Conservation (phyloP, 2,797 vertebrate species). For the Lepilemur septentrionalis region DNA sequence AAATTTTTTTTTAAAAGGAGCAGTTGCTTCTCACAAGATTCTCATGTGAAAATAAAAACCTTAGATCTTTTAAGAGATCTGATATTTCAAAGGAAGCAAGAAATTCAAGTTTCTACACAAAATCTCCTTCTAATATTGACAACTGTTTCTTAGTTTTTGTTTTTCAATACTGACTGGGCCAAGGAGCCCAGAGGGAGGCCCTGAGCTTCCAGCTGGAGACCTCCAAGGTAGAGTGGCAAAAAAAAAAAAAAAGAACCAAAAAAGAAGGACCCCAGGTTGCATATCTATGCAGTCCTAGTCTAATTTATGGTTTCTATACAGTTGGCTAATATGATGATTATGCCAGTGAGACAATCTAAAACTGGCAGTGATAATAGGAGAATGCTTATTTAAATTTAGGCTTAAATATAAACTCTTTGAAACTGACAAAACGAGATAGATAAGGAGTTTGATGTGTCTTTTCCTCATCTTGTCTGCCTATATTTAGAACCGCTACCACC, state of each 20-base stretch:
- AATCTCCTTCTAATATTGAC: not conserved
- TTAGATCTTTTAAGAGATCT: not conserved
- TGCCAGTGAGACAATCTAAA: not conserved
- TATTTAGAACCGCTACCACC: constrained; percentile 42
- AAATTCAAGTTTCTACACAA: not conserved
- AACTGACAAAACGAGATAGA: constrained; percentile 20
- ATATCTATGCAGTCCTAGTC: not conserved
- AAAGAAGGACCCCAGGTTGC: not conserved
- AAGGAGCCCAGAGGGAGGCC: not conserved
- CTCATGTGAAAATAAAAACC: not conserved
- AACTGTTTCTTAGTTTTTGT: not conserved
- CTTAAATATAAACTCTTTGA: constrained; percentile 31
- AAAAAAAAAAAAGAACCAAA: not conserved
- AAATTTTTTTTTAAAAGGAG: not conserved
- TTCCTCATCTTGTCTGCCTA: constrained; percentile 29
- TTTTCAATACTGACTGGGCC: not conserved
- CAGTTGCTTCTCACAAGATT: not conserved
- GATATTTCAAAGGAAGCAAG: not conserved
- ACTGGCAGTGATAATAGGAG: not conserved
- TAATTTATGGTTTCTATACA: not conserved
- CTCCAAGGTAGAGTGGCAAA: not conserved
- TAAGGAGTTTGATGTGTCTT: constrained; percentile 11
- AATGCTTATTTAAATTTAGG: constrained; percentile 43
- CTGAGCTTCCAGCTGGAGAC: not conserved
- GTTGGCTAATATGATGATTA: not conserved